Conservation (phyloP, 2,797 vertebrate genomes). For the Micrastur ruficollis region DNA sequence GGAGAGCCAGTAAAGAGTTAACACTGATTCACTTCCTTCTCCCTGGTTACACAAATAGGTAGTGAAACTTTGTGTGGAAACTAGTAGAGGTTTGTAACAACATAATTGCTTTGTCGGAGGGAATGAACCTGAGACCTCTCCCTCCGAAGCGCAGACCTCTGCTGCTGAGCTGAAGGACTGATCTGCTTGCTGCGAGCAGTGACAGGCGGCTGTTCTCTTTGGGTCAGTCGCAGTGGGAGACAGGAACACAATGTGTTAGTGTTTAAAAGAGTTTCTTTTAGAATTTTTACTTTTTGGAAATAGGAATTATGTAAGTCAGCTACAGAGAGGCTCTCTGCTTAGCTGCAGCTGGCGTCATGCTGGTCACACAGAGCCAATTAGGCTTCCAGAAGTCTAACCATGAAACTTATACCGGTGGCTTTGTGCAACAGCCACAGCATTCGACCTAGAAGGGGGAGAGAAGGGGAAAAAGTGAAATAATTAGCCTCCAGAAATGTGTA, state of each 20-base stretch:
- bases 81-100: background rate
- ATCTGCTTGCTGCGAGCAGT: rapidly evolving
- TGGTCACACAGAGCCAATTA: constrained; percentile 21
- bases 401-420: background rate
- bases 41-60: background rate
- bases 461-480: background rate
- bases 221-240: background rate
- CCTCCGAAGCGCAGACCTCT: rapidly evolving
- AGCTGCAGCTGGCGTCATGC: background rate
- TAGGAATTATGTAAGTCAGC: background rate
- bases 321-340: background rate
- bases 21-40: background rate
- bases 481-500: constrained; percentile 32
- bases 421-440: background rate
- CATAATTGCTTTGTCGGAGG: background rate
- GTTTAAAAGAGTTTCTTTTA: background rate
- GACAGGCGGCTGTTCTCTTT: background rate
- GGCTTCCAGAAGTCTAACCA: background rate
- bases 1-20: background rate
- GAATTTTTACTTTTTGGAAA: background rate
- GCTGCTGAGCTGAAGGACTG: background rate
- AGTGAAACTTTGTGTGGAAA: background rate
- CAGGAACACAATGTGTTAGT: background rate
- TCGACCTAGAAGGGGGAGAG: background rate
- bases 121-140: background rate